Evolutionary conservation across 2,888 invertebrate species (phyloP).

Genomic region (Dryomyza anilis): DNA sequence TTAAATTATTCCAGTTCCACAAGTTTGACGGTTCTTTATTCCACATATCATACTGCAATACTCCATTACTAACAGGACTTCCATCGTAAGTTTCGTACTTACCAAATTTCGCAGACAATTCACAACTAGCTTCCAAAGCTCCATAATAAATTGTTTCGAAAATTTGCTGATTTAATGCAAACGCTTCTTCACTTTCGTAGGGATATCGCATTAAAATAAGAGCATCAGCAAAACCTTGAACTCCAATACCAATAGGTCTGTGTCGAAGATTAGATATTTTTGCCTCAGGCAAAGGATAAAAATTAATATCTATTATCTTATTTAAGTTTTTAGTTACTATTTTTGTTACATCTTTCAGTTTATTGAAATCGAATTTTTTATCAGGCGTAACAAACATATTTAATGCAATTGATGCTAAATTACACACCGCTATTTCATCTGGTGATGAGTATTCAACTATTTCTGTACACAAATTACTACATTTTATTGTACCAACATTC

Average conservation of each 20-base stretch:
- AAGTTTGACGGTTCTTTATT: conserved; percentile 80
- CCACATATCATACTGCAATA: conserved; percentile 99
- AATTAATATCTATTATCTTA: conserved; percentile 96
- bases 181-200: conserved; percentile 88
- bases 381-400: conserved; percentile 87
- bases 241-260: conserved; percentile 88
- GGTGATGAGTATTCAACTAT: conserved; percentile 91
- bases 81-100: conserved; percentile 91
- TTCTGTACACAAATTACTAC: conserved; percentile 98
- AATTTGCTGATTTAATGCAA: conserved; percentile 87
- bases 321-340: conserved; percentile 90
- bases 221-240: conserved; percentile 97
- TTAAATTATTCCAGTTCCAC: conserved; percentile 88
- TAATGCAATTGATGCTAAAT: conserved; percentile 95
- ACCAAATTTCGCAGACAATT: conserved; percentile 83
- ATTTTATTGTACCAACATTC: conserved; percentile 97
- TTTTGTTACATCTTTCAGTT: conserved; percentile 86
- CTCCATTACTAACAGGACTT: conserved; percentile 91
- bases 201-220: conserved; percentile 92
- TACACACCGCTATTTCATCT: conserved; percentile 97
- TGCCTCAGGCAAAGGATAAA: conserved; percentile 92
- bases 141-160: conserved; percentile 98
- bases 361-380: conserved; percentile 83
- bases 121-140: conserved; percentile 95
- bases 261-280: conserved; percentile 84